Percentiles rank a stretch among this genome's conserved stretches.
phyloP scores from a whole-genome alignment of 1,140 invertebrate genomes.

The Phenacoccus solenopsis region DNA sequence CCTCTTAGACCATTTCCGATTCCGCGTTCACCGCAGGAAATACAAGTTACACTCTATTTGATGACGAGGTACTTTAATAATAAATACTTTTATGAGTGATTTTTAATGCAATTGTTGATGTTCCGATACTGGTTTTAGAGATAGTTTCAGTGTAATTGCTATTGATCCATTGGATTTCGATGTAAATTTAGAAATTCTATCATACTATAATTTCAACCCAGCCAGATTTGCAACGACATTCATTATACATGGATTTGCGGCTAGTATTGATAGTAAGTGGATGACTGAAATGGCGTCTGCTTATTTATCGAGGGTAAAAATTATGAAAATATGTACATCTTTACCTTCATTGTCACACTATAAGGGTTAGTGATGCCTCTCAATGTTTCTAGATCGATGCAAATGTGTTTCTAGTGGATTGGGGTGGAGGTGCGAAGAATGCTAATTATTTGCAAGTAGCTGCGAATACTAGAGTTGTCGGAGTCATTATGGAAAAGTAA shows the following conservation, averaged over 20 bases:
- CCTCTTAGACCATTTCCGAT: constrained; percentile 27
- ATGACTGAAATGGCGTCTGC: not conserved
- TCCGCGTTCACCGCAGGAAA: constrained; percentile 24
- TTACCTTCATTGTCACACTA: too few relatives aligned
- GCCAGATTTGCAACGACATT: not conserved
- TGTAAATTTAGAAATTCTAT: not conserved
- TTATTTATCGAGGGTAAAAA: constrained; percentile 2
- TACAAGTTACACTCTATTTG: constrained; percentile 25
- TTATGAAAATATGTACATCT: not conserved
- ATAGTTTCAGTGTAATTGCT: not conserved
- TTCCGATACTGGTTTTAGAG: not conserved
- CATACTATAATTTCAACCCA: not conserved
- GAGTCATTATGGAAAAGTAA: constrained; percentile 25
- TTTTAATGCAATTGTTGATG: too few relatives aligned
- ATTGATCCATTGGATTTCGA: not conserved
- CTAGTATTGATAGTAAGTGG: not conserved
- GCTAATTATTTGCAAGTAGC: constrained; percentile 31
- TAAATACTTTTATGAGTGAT: too few relatives aligned
- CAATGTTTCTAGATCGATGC: constrained; percentile 27
- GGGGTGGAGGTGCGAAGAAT: constrained; percentile 30
- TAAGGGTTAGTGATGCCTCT: not conserved
- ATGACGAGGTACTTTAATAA: constrained; percentile 28
- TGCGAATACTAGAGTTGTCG: constrained; percentile 34
- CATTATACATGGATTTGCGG: not conserved
- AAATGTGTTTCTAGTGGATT: constrained; percentile 34